Conservation (phyloP, 2,113 vertebrate species). For the Salvelinus namaycush region DNA sequence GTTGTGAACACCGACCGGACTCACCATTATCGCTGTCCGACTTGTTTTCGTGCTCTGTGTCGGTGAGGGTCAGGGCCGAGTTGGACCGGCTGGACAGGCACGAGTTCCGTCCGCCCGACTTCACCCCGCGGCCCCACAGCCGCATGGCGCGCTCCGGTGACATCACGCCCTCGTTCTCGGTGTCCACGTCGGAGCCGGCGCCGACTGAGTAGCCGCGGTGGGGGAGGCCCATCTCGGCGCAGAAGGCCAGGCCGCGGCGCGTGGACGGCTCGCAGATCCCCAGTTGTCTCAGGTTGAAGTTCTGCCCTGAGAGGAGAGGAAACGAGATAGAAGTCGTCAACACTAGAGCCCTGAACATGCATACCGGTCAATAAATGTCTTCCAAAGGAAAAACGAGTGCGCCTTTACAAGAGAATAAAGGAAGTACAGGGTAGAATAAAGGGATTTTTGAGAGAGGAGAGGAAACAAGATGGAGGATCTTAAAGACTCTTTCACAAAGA, state of each 20-base stretch:
- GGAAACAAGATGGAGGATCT: no score
- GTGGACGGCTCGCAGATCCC: constrained; percentile 94
- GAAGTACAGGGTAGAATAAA: no score
- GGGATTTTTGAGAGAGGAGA: no score
- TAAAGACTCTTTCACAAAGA: no score
- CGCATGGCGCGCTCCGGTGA: constrained; percentile 95
- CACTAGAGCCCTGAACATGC: no score
- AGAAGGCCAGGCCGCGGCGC: constrained; percentile 91
- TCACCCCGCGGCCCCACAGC: constrained; percentile 91
- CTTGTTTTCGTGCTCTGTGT: constrained; percentile 98
- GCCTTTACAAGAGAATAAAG: no score
- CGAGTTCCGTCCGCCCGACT: constrained; percentile 92
- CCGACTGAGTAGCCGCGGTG: constrained; percentile 94
- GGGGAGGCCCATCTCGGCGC: constrained; percentile 94
- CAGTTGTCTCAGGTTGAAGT: constrained; percentile 96
- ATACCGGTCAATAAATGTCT: no score
- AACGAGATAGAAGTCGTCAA: no score
- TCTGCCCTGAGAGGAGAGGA: constrained; percentile 81
- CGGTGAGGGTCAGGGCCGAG: constrained; percentile 95
- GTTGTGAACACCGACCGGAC: constrained; percentile 37
- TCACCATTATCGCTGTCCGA: constrained; percentile 98
- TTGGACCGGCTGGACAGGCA: constrained; percentile 98
- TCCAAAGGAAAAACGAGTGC: no score
- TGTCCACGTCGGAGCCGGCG: constrained; percentile 86
- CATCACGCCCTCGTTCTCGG: constrained; percentile 90